Evolutionary conservation across 2,888 invertebrate genomes (phyloP).

Genomic region (Cheilosia scutellata): DNA sequence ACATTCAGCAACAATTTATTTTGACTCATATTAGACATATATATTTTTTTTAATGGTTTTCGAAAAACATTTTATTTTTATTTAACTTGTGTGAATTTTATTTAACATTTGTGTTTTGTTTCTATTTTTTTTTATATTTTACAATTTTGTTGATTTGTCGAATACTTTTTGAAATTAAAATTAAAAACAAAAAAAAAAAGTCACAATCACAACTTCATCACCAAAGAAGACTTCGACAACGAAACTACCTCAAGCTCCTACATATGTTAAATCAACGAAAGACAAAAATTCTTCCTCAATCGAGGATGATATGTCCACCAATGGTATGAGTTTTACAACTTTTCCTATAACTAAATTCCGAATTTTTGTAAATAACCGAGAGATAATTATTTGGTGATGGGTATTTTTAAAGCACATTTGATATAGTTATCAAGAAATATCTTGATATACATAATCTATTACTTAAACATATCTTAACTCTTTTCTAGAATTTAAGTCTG

Average conservation of each 20-base stretch:
- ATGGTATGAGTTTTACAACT: constrained; percentile 51
- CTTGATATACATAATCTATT: background rate
- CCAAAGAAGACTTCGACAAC: constrained; percentile 69
- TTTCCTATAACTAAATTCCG: constrained; percentile 3
- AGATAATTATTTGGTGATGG: constrained; percentile 48
- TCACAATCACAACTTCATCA: constrained; percentile 60
- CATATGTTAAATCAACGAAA: constrained; percentile 18
- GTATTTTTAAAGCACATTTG: background rate
- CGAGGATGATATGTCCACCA: constrained; percentile 37
- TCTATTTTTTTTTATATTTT: constrained; percentile 17
- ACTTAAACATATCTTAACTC: background rate
- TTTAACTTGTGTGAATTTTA: constrained; percentile 19
- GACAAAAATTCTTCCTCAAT: constrained; percentile 45
- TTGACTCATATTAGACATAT: background rate
- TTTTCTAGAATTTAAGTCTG: constrained; percentile 19
- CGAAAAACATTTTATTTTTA: background rate
- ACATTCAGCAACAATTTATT: too few relatives aligned
- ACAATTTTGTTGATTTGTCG: constrained; percentile 32
- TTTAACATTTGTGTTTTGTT: background rate
- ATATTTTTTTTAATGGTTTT: background rate
- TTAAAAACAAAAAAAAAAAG: constrained; percentile 14
- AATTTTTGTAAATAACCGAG: constrained; percentile 36
- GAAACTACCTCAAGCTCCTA: constrained; percentile 59
- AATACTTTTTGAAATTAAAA: constrained; percentile 10
- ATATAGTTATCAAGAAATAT: too few relatives aligned